phyloP scores from a whole-genome alignment of 1,140 invertebrate species.

The Micrasema minimum region DNA sequence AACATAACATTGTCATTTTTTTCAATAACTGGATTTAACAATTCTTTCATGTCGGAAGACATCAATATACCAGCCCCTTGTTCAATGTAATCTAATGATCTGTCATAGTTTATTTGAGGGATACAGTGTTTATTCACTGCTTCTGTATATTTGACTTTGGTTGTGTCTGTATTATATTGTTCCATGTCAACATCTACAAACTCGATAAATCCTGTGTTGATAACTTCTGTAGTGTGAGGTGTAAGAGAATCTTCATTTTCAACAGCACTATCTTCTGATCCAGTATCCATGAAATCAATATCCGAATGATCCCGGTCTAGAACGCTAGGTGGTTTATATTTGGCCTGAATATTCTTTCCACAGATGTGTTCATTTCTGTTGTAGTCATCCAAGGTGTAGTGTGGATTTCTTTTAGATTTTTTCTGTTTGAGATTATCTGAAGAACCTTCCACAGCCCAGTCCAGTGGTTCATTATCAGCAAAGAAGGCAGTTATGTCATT shows the following conservation, averaged over 20 bases:
- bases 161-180: slow-evolving; percentile 2
- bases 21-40: background rate
- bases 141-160: slow-evolving; percentile 59
- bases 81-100: slow-evolving; percentile 69
- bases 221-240: slow-evolving; percentile 61
- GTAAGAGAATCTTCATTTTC: slow-evolving; percentile 70
- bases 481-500: slow-evolving; percentile 68
- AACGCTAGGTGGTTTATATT: slow-evolving; percentile 26
- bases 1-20: slow-evolving; percentile 3
- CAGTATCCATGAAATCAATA: slow-evolving; percentile 83
- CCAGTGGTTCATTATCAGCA: slow-evolving; percentile 77
- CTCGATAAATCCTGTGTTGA: slow-evolving; percentile 76
- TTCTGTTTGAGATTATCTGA: slow-evolving; percentile 59
- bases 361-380: slow-evolving; percentile 60
- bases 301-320: slow-evolving; percentile 52
- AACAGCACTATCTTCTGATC: slow-evolving; percentile 70
- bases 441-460: slow-evolving; percentile 75
- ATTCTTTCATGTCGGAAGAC: background rate
- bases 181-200: slow-evolving; percentile 68
- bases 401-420: slow-evolving; percentile 15
- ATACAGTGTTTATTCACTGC: slow-evolving; percentile 60
- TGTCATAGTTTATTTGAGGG: slow-evolving; percentile 59
- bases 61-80: slow-evolving; percentile 61
- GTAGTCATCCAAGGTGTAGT: slow-evolving; percentile 47
- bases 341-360: slow-evolving; percentile 55